A percentile compares a stretch with the other conserved stretches of the same genome.
Evolutionary conservation across 2,888 invertebrate genomes (phyloP).

Genomic region (Nycteola revayana): DNA sequence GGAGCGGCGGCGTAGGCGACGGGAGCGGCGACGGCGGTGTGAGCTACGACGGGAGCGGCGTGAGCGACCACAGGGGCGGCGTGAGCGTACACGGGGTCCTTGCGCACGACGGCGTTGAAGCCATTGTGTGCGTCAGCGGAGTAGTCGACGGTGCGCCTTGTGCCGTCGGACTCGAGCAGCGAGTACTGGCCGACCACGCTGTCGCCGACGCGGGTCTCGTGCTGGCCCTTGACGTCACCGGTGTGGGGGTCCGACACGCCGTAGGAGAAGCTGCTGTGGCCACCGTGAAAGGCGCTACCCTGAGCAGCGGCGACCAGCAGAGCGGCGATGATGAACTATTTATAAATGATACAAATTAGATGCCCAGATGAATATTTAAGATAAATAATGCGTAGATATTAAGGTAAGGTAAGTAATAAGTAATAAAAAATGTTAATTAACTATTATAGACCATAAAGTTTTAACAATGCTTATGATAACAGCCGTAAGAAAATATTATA

Average conservation of each 20-base stretch:
- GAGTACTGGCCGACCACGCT: conserved; percentile 79
- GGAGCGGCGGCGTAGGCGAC: conserved; percentile 33
- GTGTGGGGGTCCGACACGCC: conserved; percentile 75
- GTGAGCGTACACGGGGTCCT: conserved; percentile 59
- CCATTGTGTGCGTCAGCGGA: conserved; percentile 76
- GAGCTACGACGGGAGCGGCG: conserved; percentile 48
- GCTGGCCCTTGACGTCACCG: conserved; percentile 80
- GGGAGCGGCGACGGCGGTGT: conserved; percentile 27
- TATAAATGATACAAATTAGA: too few relatives aligned
- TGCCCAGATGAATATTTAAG: too few relatives aligned
- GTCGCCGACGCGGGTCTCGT: conserved; percentile 84
- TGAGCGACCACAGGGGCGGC: conserved; percentile 46
- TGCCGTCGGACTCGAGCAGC: conserved; percentile 82
- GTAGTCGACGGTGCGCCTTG: conserved; percentile 83
- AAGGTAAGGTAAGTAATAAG: too few relatives aligned
- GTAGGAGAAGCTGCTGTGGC: conserved; percentile 73
- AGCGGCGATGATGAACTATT: conserved; percentile 73
- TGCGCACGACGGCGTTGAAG: conserved; percentile 80
- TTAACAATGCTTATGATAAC: too few relatives aligned
- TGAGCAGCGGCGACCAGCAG: conserved; percentile 69
- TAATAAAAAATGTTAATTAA: too few relatives aligned
- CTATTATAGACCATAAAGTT: too few relatives aligned
- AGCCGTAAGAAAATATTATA: too few relatives aligned
- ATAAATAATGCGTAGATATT: too few relatives aligned
- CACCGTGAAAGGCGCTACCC: conserved; percentile 61